Base-by-base conservation (phyloP, 1,140 invertebrate species). In the Eumaeus atala region DNA sequence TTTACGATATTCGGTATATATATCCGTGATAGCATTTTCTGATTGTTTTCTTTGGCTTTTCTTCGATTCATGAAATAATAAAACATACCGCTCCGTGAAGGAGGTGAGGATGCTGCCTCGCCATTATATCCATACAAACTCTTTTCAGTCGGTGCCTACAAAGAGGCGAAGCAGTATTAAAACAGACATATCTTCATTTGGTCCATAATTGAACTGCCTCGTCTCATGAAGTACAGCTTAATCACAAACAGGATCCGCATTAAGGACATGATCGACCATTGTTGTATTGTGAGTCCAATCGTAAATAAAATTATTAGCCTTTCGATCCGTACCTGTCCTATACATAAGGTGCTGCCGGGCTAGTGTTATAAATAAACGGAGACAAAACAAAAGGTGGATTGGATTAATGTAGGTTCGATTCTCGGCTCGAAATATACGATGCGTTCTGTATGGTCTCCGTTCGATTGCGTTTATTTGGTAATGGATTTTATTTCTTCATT, bases 361-460 rank as follows among this genome's bases (percentile, higher is more conserved):
- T 61, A 52, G 58, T 57, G 52, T 66, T 70, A 72, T 72, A 74
- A 72, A 74, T 74, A 69, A 68, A 59, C 56, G 58, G 57, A 64
- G 65, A 72, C 70, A 68, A 73, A 76, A 76, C 70, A 76, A 75
- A 72, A 64, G 69, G 64, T 28, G 21, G 21, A 70, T 68, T 61
- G 61, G 68, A 72, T 75, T 72, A 75, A 72, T 69, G 70, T 72
- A 42, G 51, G 62, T 71, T 67, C 66, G 70, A 67, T 59, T 69
- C 70, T 56, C 56, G 52, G 35, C 54, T 56, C 44, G 67, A 62
- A 67, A 64, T 67, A 66, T 63, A 68, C 67, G 66, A 66, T 65
- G 62, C 59, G 38, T 52, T 52, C 28, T 61, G 57, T 65, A 61
- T 54, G 51, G 54, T n/a, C 36, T 17, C 44, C 44, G 18, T 51